Evolutionary conservation across 2,113 vertebrate species (phyloP), one percentile per base, ranked within the genome.

Genomic region (Nematolebias whitei): DNA sequence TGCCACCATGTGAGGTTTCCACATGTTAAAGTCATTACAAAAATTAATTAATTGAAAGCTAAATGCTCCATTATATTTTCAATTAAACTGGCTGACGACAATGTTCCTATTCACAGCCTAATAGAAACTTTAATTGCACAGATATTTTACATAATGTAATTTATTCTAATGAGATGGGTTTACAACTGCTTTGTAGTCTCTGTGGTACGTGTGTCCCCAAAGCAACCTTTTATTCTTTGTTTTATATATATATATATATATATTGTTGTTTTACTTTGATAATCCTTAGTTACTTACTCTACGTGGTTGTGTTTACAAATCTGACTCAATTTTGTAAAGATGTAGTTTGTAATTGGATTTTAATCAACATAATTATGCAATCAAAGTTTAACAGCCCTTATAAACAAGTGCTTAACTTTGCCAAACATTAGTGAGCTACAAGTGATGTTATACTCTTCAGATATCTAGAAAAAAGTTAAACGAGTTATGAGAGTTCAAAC

Each of bases 21-120:
- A 54, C 10, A 38, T 54, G 6, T 39, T 61, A 61, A 74, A 78
- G 22, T 50, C 51, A 41, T 78, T 67, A 53, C 1, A 9, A 3
- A 20, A 47, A 47, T 18, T 35, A 18, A 65, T 69, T 67, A 71
- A 64, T 47, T 44, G 18, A 59, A 19, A 60, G 49, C 40, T 57
- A 57, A 71, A 63, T 59, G 60, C 47, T 5, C 26, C 47, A 69
- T 78, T 70, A 66, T 54, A 22, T 74, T 78, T 68, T 63, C 39
- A 66, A 45, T 79, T 73, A 66, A 67, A 70, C 11, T n/a, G 18
- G 43, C 18, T n/a, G 45, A 69, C 63, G 40, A 12, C 59, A 16
- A 12, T 22, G 16, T 57, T 40, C 48, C 56, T 63, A 35, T 22
- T 43, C 35, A 56, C 40, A 56, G 12, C 19, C 2, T 15, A 43